These are phyloP conservation scores for Nansenia antarctica DNA, from an alignment of 2,113 vertebrate genomes.

Conservation along the genomic window DNA sequence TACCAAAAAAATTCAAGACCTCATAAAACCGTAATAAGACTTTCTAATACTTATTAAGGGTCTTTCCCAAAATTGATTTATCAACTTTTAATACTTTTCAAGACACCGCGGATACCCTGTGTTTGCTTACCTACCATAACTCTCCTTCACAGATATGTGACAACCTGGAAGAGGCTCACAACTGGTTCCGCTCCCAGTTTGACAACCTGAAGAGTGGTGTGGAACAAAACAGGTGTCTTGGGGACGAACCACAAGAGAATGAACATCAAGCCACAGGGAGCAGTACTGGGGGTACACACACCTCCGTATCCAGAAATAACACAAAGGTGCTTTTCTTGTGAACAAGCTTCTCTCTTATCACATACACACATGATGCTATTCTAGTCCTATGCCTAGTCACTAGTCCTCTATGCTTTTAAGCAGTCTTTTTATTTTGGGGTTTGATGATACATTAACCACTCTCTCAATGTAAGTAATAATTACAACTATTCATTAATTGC, in stretches of 20 bases:
- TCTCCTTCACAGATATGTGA: slow-evolving; percentile 62
- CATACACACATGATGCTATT: background rate
- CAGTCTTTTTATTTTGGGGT: background rate
- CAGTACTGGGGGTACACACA: background rate
- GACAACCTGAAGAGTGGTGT: slow-evolving; percentile 50
- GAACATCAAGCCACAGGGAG: background rate
- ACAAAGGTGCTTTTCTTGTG: background rate
- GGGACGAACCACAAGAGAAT: slow-evolving; percentile 13
- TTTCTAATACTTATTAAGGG: no score
- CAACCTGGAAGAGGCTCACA: slow-evolving; percentile 68
- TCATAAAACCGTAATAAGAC: no score
- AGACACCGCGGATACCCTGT: no score
- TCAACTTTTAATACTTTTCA: no score
- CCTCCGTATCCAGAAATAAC: background rate
- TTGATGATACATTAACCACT: background rate
- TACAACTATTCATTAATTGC: slow-evolving; percentile 1
- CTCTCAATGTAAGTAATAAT: background rate
- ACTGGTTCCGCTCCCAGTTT: slow-evolving; percentile 64
- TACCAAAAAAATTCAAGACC: no score
- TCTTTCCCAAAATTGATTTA: no score
- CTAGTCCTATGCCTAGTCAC: no score
- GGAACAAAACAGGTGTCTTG: background rate
- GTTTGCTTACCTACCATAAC: no score
- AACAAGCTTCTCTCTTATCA: background rate
- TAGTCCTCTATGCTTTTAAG: background rate